Evolutionary conservation across 2,797 vertebrate genomes (phyloP).

Genomic region (Centroberyx gerrardi): DNA sequence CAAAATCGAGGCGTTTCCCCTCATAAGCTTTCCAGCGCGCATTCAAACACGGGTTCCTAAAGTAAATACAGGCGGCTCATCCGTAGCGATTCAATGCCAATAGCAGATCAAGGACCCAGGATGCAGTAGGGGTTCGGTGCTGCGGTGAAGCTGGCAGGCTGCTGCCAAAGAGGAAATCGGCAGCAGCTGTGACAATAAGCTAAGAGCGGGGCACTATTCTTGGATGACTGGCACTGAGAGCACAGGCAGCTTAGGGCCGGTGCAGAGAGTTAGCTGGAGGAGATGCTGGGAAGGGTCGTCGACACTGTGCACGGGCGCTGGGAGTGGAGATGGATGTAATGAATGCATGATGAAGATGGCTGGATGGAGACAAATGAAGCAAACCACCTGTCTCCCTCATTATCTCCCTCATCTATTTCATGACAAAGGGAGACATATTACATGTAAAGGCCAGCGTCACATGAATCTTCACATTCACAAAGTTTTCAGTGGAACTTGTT

Average conservation of each 20-base stretch:
- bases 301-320: too few species aligned
- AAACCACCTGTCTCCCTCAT: conserved; percentile 45
- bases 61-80: conserved; percentile 29
- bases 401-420: conserved; percentile 29
- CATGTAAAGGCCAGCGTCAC: not conserved
- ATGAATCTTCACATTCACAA: conserved; percentile 26
- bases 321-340: conserved; percentile 16
- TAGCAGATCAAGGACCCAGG: conserved; percentile 28
- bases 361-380: conserved; percentile 38
- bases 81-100: conserved; percentile 32
- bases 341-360: conserved; percentile 17
- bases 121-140: conserved; percentile 45
- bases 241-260: not conserved
- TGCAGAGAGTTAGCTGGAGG: conserved; percentile 34
- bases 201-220: conserved; percentile 39
- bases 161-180: conserved; percentile 62
- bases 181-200: conserved; percentile 73
- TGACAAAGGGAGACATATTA: conserved; percentile 6
- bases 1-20: conserved; percentile 22
- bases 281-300: not conserved
- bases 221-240: conserved; percentile 65
- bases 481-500: conserved; percentile 51
- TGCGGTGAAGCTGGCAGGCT: conserved; percentile 55
- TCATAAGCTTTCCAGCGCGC: conserved; percentile 26
- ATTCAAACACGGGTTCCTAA: conserved; percentile 29